Conservation (phyloP, 2,888 invertebrate species). For the Stenolophus ochropezus region DNA sequence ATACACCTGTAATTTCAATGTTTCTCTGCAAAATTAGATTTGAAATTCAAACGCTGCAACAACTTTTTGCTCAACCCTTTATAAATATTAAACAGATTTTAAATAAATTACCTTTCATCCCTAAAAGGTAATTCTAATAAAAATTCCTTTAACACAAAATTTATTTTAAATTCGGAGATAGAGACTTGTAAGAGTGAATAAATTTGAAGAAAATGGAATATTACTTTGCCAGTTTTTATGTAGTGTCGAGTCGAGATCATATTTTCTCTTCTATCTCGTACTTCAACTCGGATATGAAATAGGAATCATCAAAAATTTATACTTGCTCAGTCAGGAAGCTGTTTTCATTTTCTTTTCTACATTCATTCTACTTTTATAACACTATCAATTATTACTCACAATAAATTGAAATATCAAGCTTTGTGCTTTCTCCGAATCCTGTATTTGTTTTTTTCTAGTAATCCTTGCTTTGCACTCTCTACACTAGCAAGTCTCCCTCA, state of each 20-base stretch:
- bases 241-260: background rate
- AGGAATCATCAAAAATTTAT: conserved; percentile 21
- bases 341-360: background rate
- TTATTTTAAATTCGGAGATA: conserved; percentile 25
- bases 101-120: conserved; percentile 25
- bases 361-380: background rate
- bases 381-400: background rate
- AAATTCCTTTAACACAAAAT: conserved; percentile 33
- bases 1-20: background rate
- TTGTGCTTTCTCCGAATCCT: too few relatives aligned
- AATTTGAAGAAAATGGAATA: conserved; percentile 26
- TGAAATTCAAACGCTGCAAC: background rate
- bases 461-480: too few relatives aligned
- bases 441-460: too few relatives aligned
- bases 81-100: conserved; percentile 16
- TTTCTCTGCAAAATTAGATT: background rate
- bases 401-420: background rate
- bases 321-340: background rate
- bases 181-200: conserved; percentile 4
- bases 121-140: conserved; percentile 34
- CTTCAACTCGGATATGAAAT: background rate
- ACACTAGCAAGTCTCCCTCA: too few relatives aligned
- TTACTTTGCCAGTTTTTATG: conserved; percentile 27
- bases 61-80: background rate
- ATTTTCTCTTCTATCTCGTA: conserved; percentile 19